Evolutionary conservation across 2,888 invertebrate species (phyloP).

Genomic region (Pantelozetes paolii): DNA sequence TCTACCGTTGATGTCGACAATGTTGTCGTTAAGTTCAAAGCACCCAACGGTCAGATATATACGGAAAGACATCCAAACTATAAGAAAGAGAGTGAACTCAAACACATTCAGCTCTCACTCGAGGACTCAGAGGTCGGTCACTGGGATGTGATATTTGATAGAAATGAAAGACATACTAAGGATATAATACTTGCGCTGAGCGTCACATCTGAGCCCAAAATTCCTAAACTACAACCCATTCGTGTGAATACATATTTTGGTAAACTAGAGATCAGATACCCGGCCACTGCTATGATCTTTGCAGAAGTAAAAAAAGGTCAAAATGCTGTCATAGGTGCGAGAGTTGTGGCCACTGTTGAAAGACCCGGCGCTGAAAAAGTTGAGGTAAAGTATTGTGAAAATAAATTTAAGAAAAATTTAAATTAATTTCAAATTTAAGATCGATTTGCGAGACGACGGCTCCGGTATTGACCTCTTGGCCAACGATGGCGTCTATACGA

Average conservation of each 20-base stretch:
- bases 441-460: slow-evolving; percentile 48
- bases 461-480: slow-evolving; percentile 50
- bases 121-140: neutral
- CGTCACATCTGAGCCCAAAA: slow-evolving; percentile 59
- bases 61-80: neutral
- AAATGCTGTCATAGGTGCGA: slow-evolving; percentile 47
- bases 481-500: slow-evolving; percentile 53
- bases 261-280: slow-evolving; percentile 47
- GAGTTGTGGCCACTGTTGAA: slow-evolving; percentile 48
- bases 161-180: neutral
- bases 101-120: neutral
- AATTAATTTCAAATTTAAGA: neutral
- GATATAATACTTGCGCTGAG: slow-evolving; percentile 57
- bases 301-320: slow-evolving; percentile 49
- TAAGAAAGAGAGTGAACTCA: neutral
- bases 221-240: slow-evolving; percentile 54
- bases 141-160: slow-evolving; percentile 6
- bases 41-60: slow-evolving; percentile 49
- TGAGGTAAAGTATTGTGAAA: slow-evolving; percentile 39
- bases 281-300: slow-evolving; percentile 47
- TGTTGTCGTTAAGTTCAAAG: slow-evolving; percentile 46
- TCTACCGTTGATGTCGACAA: slow-evolving; percentile 38
- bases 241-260: slow-evolving; percentile 56
- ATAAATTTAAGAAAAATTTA: neutral
- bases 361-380: slow-evolving; percentile 47